phyloP scores from a whole-genome alignment of 1,140 invertebrate genomes.

The Diachasma alloeum region DNA sequence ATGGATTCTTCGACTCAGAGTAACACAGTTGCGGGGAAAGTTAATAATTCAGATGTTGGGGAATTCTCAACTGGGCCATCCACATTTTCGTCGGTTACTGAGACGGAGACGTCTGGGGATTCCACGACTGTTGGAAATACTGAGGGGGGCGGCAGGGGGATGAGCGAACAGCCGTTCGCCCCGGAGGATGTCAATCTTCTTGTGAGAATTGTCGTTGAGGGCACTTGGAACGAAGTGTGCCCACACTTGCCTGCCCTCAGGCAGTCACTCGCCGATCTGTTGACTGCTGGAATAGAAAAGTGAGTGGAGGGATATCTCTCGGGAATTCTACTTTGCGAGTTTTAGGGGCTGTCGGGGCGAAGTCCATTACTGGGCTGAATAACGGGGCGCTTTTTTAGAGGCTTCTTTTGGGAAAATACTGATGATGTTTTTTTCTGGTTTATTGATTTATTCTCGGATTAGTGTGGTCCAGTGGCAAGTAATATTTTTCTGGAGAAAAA shows the following conservation, averaged over 20 bases:
- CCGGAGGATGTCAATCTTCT: slow-evolving; percentile 43
- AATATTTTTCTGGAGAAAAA: no score
- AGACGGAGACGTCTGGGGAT: not conserved
- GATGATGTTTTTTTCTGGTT: no score
- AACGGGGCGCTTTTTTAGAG: not conserved
- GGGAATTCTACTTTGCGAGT: not conserved
- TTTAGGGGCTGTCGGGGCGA: not conserved
- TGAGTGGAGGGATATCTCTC: slow-evolving; percentile 34
- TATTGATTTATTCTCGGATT: no score
- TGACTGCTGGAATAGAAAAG: slow-evolving; percentile 44
- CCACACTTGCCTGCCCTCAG: slow-evolving; percentile 39
- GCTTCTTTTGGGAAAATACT: not conserved
- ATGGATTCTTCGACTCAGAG: not conserved
- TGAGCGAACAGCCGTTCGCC: slow-evolving; percentile 14
- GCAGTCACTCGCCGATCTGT: slow-evolving; percentile 43
- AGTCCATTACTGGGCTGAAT: not conserved
- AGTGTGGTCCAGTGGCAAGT: no score
- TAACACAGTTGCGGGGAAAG: not conserved
- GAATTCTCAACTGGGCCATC: not conserved
- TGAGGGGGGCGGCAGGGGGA: slow-evolving; percentile 1
- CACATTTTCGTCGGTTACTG: not conserved
- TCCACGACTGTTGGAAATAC: not conserved
- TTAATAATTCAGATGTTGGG: not conserved
- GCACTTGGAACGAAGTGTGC: slow-evolving; percentile 48
- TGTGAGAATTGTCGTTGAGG: slow-evolving; percentile 53